These are phyloP conservation scores for Meandrina meandrites DNA, from an alignment of 92 coral and sea anemone genomes.

Conservation along the genomic window DNA sequence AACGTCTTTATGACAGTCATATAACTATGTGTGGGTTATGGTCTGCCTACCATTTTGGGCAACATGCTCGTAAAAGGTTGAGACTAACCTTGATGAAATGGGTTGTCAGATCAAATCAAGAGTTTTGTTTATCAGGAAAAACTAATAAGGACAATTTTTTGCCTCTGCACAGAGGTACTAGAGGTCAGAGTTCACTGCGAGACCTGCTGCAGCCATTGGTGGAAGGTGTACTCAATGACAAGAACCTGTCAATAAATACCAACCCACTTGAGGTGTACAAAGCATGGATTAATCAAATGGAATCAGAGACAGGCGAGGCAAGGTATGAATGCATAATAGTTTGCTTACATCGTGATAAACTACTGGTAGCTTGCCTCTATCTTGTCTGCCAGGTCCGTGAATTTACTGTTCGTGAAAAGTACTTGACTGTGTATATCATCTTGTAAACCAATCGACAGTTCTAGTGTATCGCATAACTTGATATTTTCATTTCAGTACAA, in stretches of 20 bases:
- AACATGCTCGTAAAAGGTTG: background rate
- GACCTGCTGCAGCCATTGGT: slow-evolving; percentile 93
- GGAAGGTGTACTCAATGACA: slow-evolving; percentile 84
- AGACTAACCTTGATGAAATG: background rate
- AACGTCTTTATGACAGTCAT: background rate
- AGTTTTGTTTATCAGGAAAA: background rate
- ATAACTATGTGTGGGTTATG: background rate
- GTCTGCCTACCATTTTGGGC: background rate
- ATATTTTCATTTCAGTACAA: too few relatives aligned
- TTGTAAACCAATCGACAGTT: background rate
- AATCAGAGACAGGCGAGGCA: slow-evolving; percentile 90
- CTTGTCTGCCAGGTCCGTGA: background rate
- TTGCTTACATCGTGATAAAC: background rate
- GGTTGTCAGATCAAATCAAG: background rate
- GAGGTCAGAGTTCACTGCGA: slow-evolving; percentile 86
- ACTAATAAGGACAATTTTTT: background rate
- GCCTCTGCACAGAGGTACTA: slow-evolving; percentile 65
- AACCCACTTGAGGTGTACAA: slow-evolving; percentile 95
- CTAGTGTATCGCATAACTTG: background rate
- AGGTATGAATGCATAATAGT: slow-evolving; percentile 54
- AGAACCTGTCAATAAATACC: slow-evolving; percentile 82
- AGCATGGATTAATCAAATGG: slow-evolving; percentile 95
- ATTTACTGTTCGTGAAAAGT: background rate
- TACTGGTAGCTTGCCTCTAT: background rate
- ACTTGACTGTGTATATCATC: background rate